Base-by-base conservation (phyloP, 1,140 invertebrate species). In the Nebria ingens region DNA sequence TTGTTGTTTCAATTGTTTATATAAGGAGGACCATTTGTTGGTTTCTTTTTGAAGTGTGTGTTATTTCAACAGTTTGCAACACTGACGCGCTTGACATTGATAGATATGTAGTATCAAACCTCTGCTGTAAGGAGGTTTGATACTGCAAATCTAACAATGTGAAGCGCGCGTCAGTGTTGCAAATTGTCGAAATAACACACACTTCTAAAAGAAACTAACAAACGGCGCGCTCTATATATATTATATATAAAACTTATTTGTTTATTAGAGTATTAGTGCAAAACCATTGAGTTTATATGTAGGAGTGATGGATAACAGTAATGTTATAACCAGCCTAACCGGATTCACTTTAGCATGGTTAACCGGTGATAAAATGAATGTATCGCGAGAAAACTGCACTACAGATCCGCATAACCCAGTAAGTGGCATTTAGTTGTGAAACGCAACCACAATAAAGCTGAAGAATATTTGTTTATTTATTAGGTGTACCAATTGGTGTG, bases 401-500 rank as follows among this genome's bases (percentile, higher is more conserved):
- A 73, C 15, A 21, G 29, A 60, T 19, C 52, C 61, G 12, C 62
- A 59, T 40, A 64, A 57, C 53, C 57, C 62, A 38, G 65, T 68
- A 56, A 62, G 61, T 59, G 21, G 2, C 21, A 2, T 45, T 45
- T 45, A n/a, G n/a, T n/a, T n/a, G n/a, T n/a, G n/a, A n/a, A n/a
- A n/a, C n/a, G 9, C 13, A 19, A 29, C n/a, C 6, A 34, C 25
- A 34, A 34, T 34, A n/a, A 9, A 34, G 6, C 25, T n/a, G n/a
- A n/a, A n/a, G n/a, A 54, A 55, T 56, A 21, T 38, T 11, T 40
- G 56, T 22, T 53, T 54, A 23, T n/a, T 19, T 69, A 61, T 56
- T 62, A 79, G 76, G 69, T 72, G 1, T 74, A 64, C 57, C 66
- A 73, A n/a, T 80, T 79, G 63, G 65, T 72, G 55, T 76, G 76